A percentile compares a stretch with the other conserved stretches of the same genome.
Evolutionary conservation across 1,140 invertebrate genomes (phyloP).

Genomic region (Thaumetopoea pityocampa): DNA sequence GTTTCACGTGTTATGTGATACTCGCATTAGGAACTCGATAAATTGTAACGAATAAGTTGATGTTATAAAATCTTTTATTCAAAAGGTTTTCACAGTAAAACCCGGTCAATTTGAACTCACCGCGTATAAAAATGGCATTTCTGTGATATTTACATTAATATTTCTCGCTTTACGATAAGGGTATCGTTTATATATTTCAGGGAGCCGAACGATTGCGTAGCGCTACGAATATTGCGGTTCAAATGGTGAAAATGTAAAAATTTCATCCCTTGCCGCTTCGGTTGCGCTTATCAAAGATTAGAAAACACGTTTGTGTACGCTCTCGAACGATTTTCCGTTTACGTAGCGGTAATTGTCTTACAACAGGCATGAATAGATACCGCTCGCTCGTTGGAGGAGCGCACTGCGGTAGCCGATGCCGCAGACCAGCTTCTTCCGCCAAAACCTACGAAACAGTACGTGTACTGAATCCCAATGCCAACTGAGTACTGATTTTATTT

Average conservation of each 20-base stretch:
- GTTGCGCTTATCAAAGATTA: constrained; percentile 46
- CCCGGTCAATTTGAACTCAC: constrained; percentile 15
- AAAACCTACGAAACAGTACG: constrained; percentile 59
- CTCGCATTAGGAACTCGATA: constrained; percentile 9
- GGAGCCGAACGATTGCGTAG: constrained; percentile 9
- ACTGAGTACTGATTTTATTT: constrained; percentile 72
- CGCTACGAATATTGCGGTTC: constrained; percentile 22
- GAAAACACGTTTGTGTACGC: constrained; percentile 60
- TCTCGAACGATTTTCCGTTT: constrained; percentile 67
- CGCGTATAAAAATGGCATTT: constrained; percentile 14
- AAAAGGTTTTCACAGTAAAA: constrained; percentile 14
- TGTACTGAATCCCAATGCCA: constrained; percentile 62
- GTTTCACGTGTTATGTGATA: constrained; percentile 30
- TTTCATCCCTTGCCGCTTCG: constrained; percentile 33
- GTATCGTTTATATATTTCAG: constrained; percentile 11
- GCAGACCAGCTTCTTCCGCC: constrained; percentile 40
- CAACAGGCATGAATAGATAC: constrained; percentile 51
- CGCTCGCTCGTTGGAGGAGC: constrained; percentile 36
- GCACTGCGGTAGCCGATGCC: constrained; percentile 55
- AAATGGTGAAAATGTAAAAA: constrained; percentile 30
- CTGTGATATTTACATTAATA: constrained; percentile 16
- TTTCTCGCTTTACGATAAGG: constrained; percentile 8
- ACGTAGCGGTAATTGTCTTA: constrained; percentile 69
- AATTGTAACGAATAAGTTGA: constrained; percentile 5
- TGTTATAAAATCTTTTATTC: constrained; percentile 15